Base-by-base conservation (phyloP, 2,797 vertebrate genomes). In the Enteromius treurensis region DNA sequence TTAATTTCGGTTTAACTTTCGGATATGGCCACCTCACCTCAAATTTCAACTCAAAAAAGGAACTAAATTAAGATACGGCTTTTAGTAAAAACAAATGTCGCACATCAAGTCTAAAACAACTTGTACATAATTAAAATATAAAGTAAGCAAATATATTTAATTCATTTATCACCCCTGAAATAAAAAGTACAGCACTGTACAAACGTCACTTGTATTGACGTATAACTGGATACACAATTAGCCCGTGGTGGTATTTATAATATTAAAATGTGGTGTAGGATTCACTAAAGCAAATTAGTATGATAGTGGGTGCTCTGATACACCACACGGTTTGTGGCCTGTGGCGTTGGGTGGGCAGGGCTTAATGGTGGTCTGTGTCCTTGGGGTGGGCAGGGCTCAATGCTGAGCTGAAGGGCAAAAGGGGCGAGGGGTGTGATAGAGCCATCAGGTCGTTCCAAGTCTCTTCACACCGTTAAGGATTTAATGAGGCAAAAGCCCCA, bases 401-500 rank as follows among this genome's bases (percentile, higher is more conserved):
- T 37, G 32, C 51, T 15, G 40, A 37, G 67, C 75, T 78, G 81
- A 89, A 84, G 76, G 79, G 73, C 85, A 83, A 84, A 55, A 82
- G 86, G 88, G 84, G 91, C 90, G 75, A 90, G 80, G 81, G 87
- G 77, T 89, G 88, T 88, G 91, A 86, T 84, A 86, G 79, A 89
- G 91, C 86, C 88, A 89, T 88, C 86, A 90, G 88, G 85, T 84
- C 87, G 76, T 83, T 88, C 86, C 88, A 84, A 86, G 87, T 88
- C 87, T 90, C 89, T 91, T 90, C 83, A 86, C 53, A 85, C 91
- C 91, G 89, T 93, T 92, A 91, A 90, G 83, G 88, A 89, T 86
- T 90, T 94, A 95, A 93, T 93, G 92, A 92, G 90, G 90, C 91
- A 88, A 86, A 85, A 82, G 87, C 86, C 87, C 87, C 89, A 88